Evolutionary conservation across 2,888 invertebrate species (phyloP).

Genomic region (Hydrotaea diabolus): DNA sequence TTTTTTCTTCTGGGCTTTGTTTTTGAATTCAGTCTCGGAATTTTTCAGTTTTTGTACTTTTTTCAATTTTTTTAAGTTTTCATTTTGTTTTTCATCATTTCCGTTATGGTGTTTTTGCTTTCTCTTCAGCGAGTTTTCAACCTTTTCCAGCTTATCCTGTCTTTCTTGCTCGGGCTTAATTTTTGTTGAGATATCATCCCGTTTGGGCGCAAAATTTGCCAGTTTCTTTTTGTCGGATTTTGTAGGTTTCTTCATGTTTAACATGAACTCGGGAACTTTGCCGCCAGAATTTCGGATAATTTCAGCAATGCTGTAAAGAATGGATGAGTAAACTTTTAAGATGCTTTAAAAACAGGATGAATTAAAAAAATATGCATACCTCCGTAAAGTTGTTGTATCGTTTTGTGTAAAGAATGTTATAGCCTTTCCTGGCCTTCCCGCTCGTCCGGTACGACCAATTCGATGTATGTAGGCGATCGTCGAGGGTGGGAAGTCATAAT

Average conservation of each 20-base stretch:
- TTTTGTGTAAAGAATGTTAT: conserved; percentile 96
- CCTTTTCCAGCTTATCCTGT: conserved; percentile 74
- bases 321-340: not conserved
- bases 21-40: not conserved
- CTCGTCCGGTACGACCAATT: conserved; percentile 94
- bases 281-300: conserved; percentile 95
- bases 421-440: conserved; percentile 93
- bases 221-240: conserved; percentile 82
- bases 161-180: conserved; percentile 69
- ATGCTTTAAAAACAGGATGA: not conserved
- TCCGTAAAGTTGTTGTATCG: conserved; percentile 92
- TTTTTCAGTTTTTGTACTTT: conserved; percentile 58
- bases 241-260: conserved; percentile 86
- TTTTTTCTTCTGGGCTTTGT: conserved; percentile 30
- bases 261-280: conserved; percentile 94
- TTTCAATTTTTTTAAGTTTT: conserved; percentile 59
- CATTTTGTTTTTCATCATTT: conserved; percentile 8
- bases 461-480: conserved; percentile 95
- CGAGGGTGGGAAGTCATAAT: conserved; percentile 97
- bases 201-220: conserved; percentile 83
- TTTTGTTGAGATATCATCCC: conserved; percentile 86
- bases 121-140: conserved; percentile 66
- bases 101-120: conserved; percentile 46
- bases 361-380: conserved; percentile 81
- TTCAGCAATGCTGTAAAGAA: conserved; percentile 88